Evolutionary conservation across 2,888 invertebrate species (phyloP).

Genomic region (Lasius fuliginosus): DNA sequence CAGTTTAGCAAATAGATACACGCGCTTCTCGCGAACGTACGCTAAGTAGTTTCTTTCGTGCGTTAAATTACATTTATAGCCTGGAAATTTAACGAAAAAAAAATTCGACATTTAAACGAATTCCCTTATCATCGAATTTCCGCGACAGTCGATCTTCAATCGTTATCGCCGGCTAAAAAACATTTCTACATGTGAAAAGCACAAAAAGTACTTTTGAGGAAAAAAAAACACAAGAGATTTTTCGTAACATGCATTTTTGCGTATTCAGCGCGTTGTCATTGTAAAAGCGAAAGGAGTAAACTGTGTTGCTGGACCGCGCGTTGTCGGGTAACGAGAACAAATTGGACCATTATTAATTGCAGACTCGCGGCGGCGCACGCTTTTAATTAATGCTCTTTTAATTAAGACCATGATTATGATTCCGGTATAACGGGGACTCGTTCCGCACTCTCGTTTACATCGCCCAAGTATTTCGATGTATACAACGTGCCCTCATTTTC

Average conservation of each 20-base stretch:
- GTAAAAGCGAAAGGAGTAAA: slow-evolving; percentile 57
- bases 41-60: slow-evolving; percentile 23
- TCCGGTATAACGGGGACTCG: slow-evolving; percentile 59
- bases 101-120: slow-evolving; percentile 14
- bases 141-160: background rate
- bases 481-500: slow-evolving; percentile 14
- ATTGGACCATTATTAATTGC: slow-evolving; percentile 81
- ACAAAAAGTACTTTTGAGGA: background rate
- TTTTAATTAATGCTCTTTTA: slow-evolving; percentile 82
- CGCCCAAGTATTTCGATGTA: slow-evolving; percentile 59
- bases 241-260: slow-evolving; percentile 34
- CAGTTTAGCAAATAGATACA: slow-evolving; percentile 22
- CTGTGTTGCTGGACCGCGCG: slow-evolving; percentile 57
- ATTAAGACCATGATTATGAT: slow-evolving; percentile 80
- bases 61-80: slow-evolving; percentile 14
- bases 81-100: slow-evolving; percentile 3
- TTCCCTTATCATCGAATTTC: slow-evolving; percentile 4
- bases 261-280: slow-evolving; percentile 35
- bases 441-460: slow-evolving; percentile 58
- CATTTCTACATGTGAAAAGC: background rate
- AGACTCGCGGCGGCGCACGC: slow-evolving; percentile 67
- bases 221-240: slow-evolving; percentile 2
- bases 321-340: slow-evolving; percentile 77
- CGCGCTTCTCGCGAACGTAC: background rate
- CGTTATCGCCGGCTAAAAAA: background rate